Evolutionary conservation across 2,888 invertebrate genomes (phyloP), one percentile per base, ranked within the genome.

Genomic region (Coelopa pilipes): DNA sequence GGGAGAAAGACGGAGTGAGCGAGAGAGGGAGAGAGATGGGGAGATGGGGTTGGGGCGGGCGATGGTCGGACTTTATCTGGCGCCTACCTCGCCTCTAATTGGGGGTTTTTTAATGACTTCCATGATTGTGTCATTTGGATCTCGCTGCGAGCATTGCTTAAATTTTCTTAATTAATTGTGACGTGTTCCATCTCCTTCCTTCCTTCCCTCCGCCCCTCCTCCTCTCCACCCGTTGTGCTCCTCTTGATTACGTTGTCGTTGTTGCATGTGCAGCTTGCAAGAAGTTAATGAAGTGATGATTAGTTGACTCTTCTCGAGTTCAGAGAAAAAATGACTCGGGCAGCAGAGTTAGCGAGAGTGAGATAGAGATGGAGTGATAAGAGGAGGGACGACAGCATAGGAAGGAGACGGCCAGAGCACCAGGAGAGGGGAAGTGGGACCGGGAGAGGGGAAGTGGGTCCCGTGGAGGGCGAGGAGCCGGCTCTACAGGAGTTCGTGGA

Each of bases 221-320:
- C 15, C 19, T 65, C 46, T 49, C 24, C 24, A 24, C 45, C 19
- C 57, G 19, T 34, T 24, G 34, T 1, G 12, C 63, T 63, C 21
- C n/a, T 63, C n/a, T 45, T 46, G 34, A 1, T 67, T 45, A 46
- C 46, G 57, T 59, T 69, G 63, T 50, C 53, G 45, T 53, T 70
- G 46, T 47, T 49, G 70, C 49, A 60, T 70, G 70, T 60, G 60
- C 70, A 60, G 15, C 62, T 45, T 17, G 53, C 46, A 55, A 47
- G 65, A 71, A 71, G 55, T 71, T 71, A 71, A 71, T 71, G 71
- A 71, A 71, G 71, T 71, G 71, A 71, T 71, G 71, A 71, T 71
- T 71, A 71, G 71, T 63, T 71, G 71, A 71, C 55, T 70, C 55
- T 65, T 71, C 65, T 65, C 71, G 65, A 71, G 53, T 63, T 65